Evolutionary conservation across 2,888 invertebrate species (phyloP), one percentile per base, ranked within the genome.

Genomic region (Sphaerophoria rueppellii): DNA sequence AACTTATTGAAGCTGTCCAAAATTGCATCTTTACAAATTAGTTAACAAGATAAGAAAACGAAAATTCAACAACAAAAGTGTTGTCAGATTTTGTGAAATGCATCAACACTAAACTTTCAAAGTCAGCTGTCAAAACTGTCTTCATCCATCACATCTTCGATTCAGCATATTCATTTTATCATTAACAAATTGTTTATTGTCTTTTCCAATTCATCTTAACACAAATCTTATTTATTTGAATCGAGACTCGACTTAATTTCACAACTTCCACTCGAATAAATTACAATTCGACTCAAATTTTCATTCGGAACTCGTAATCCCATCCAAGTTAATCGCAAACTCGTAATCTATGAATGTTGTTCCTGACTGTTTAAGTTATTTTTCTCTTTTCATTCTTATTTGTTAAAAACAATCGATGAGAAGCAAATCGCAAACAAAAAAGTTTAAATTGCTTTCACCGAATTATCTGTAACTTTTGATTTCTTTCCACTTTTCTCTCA

Each of bases 391-490:
- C 16, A 7, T 7, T 16, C 11, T 48, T 24, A 71, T 67, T 24
- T 24, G 24, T 24, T 9, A 0, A 37, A 75, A 72, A 80, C 75
- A 83, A 83, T 83, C 83, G 75, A 83, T 83, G 79, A 75, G 55
- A 80, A 55, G 65, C 71, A 75, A 83, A 75, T 75, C 65, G 71
- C 61, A 80, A 69, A 74, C 71, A 69, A 55, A 83, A 60, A 83
- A 83, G 80, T 83, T 82, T 83, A 83, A 83, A 83, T 83, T 83
- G 75, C 83, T 83, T 83, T 83, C 65, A 83, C 71, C 61, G 75
- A 80, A 80, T 83, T 80, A 83, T 80, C 67, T 72, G 71, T 65
- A 83, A 83, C 80, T 83, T 83, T 72, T 75, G 83, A 75, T 50
- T 71, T 60, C 37, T 54, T 24, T 52, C 6, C 43, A 4, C 0